These are phyloP conservation scores for Strix aluco DNA, from an alignment of 2,113 vertebrate species.

Conservation along the genomic window DNA sequence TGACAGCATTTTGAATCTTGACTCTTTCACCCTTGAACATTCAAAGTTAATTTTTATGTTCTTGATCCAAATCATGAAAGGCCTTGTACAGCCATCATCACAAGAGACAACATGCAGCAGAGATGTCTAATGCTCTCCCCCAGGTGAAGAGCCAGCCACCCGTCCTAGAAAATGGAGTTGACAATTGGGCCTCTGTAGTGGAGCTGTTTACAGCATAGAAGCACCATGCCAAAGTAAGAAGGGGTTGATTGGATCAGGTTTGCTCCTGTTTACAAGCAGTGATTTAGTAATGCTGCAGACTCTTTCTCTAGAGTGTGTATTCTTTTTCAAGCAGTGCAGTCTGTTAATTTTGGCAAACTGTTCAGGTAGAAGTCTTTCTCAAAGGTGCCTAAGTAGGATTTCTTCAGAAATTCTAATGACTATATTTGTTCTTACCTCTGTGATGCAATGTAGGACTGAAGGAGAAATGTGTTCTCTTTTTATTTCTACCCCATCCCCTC, in stretches of 20 bases:
- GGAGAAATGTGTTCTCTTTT: background rate
- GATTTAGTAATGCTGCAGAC: background rate
- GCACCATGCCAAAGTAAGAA: background rate
- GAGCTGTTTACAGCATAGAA: background rate
- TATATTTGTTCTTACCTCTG: background rate
- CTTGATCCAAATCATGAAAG: background rate
- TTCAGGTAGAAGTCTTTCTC: background rate
- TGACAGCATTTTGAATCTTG: conserved; percentile 7
- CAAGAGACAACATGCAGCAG: background rate
- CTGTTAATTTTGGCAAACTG: background rate
- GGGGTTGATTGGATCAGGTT: background rate
- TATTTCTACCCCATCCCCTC: background rate
- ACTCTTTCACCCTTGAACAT: background rate
- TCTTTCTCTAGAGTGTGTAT: background rate
- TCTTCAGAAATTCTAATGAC: background rate
- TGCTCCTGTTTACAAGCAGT: background rate
- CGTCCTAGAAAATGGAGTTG: background rate
- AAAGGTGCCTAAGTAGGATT: background rate
- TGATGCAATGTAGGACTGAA: background rate
- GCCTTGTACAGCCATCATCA: background rate
- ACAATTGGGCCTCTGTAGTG: background rate
- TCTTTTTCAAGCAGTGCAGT: background rate
- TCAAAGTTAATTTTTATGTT: background rate
- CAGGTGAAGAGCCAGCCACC: background rate
- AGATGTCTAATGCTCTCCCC: background rate